Evolutionary conservation across 2,888 invertebrate species (phyloP).

Genomic region (Coenonympha glycerion): DNA sequence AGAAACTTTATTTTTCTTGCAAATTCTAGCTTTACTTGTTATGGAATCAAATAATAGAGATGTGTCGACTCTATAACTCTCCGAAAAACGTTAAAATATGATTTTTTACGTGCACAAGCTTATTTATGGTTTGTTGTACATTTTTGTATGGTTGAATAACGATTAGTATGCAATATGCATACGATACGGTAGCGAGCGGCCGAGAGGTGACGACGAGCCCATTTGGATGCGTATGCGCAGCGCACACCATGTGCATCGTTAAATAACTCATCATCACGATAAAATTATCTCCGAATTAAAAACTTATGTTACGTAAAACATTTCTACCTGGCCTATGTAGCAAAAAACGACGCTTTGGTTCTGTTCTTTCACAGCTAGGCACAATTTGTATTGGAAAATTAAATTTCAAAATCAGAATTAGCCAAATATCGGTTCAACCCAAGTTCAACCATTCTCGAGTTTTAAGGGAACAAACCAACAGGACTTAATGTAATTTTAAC

Average conservation of each 20-base stretch:
- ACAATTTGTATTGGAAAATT: too few relatives aligned
- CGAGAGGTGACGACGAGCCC: conserved; percentile 62
- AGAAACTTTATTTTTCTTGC: too few relatives aligned
- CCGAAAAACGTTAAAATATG: conserved; percentile 25
- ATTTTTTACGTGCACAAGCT: conserved; percentile 27
- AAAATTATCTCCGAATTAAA: conserved; percentile 49
- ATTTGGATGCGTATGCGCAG: conserved; percentile 59
- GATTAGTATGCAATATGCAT: conserved; percentile 73
- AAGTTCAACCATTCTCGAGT: too few relatives aligned
- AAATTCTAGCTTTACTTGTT: not conserved
- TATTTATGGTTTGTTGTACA: conserved; percentile 26
- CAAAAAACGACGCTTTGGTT: conserved; percentile 13
- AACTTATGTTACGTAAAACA: conserved; percentile 31
- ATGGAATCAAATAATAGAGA: conserved; percentile 9
- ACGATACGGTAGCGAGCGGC: conserved; percentile 43
- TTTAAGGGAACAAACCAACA: too few relatives aligned
- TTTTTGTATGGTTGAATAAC: conserved; percentile 19
- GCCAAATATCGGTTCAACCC: too few relatives aligned
- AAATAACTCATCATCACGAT: conserved; percentile 36
- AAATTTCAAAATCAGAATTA: too few relatives aligned
- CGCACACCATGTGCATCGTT: conserved; percentile 47
- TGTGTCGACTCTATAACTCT: conserved; percentile 16
- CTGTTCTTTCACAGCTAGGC: too few relatives aligned
- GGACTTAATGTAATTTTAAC: too few relatives aligned
- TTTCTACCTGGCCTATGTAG: conserved; percentile 25